Conservation (phyloP, 1,140 invertebrate species). For the Metaphire vulgaris region DNA sequence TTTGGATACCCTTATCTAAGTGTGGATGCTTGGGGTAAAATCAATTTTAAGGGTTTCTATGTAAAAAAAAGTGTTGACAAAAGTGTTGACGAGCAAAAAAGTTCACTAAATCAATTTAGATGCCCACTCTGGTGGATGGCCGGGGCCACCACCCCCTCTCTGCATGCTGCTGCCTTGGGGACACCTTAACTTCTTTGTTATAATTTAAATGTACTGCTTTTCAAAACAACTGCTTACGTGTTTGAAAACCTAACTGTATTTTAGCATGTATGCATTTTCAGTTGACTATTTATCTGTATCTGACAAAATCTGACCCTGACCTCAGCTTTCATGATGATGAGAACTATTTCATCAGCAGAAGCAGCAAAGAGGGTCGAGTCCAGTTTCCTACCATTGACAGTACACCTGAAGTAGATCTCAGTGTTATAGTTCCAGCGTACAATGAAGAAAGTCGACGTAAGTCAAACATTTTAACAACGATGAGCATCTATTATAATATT, state of each 20-base stretch:
- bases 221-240: no score
- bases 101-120: no score
- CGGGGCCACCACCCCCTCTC: no score
- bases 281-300: conserved; percentile 13
- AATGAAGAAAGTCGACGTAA: conserved; percentile 87
- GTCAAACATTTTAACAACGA: conserved; percentile 37
- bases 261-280: neutral
- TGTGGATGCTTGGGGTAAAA: no score
- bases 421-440: conserved; percentile 90
- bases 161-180: no score
- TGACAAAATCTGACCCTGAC: conserved; percentile 54
- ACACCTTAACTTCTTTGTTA: no score
- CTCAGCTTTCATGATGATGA: conserved; percentile 66
- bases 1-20: no score
- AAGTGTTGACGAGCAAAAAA: no score
- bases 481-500: neutral
- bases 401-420: conserved; percentile 63
- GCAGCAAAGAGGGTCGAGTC: conserved; percentile 54
- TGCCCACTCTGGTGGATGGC: no score
- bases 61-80: no score
- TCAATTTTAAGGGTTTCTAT: no score
- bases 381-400: conserved; percentile 71
- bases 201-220: no score
- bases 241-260: neutral
- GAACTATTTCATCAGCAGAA: conserved; percentile 66